A percentile compares a stretch with the other conserved stretches of the same genome.
Conservation (phyloP, 2,113 vertebrate genomes). For the Terrapene triunguis region DNA sequence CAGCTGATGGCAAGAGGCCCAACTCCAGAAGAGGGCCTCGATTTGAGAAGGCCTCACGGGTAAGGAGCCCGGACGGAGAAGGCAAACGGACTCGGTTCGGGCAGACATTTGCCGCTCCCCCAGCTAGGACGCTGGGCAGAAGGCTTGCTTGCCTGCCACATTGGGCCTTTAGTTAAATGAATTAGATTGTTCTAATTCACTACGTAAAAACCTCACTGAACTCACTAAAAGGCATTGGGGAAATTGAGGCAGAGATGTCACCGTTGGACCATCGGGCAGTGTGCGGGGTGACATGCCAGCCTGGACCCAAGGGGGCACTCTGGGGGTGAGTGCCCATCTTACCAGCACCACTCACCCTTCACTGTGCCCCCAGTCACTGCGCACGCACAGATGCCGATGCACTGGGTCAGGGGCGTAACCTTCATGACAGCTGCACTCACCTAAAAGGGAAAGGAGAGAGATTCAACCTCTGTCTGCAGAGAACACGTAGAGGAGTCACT, state of each 20-base stretch:
- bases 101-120: not conserved
- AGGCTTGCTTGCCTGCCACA: not conserved
- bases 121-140: not conserved
- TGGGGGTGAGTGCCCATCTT: not conserved
- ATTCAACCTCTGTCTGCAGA: constrained; percentile 40
- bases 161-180: not conserved
- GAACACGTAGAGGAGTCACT: not conserved
- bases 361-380: constrained; percentile 97
- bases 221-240: not conserved
- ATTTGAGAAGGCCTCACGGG: not conserved
- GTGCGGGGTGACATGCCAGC: not conserved
- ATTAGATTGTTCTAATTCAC: not conserved
- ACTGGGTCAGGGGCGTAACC: constrained; percentile 93
- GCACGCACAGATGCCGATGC: constrained; percentile 93
- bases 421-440: constrained; percentile 97
- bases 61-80: not conserved
- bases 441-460: constrained; percentile 75
- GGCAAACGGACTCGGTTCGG: not conserved
- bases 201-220: not conserved
- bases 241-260: not conserved
- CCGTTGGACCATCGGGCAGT: no score
- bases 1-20: not conserved
- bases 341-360: constrained; percentile 89
- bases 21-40: not conserved
- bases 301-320: not conserved